Evolutionary conservation across 1,140 invertebrate species (phyloP), one percentile per base, ranked within the genome.

Genomic region (Bombyx mandarina): DNA sequence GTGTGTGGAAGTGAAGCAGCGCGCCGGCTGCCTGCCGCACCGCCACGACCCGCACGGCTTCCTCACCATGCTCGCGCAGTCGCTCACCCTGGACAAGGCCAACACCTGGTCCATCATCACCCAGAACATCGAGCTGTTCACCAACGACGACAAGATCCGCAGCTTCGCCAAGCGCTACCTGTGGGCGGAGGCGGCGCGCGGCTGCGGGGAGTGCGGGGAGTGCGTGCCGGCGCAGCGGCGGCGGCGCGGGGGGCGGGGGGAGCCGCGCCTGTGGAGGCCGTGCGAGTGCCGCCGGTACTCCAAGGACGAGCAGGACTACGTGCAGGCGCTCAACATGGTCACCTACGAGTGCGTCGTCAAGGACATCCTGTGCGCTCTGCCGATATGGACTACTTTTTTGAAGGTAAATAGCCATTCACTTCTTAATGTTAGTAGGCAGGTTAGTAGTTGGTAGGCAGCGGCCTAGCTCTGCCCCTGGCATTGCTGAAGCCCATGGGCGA

Each of bases 1-100:
- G 50, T 92, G 91, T 43, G 87, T 98, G 9, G 92, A 94, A 73
- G 93, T 98, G 1, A 98, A 98, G 79, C 95, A 97, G 75, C 92
- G 93, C 72, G 95, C 95, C 10, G 96, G 96, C 3, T 96, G 95
- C 82, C 89, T 98, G 1, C 95, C 96, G 0, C 96, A 98, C 80
- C 73, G 92, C 3, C 94, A 96, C 80, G 96, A 98, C 88, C 96
- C 96, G 9, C 92, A 96, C 77, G 94, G 96, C 10, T 95, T 95
- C 76, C 91, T 93, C 75, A 96, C 94, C 73, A 90, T 97, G 56
- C 79, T 97, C 45, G 94, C 95, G 0, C 93, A 94, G 70, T 94
- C 93, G 0, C 79, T 97, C n/a, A 96, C 94, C 0, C 92, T 93
- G 18, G 94, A 96, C 70, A 92, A 93, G 70, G 88, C 91, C 50